Conservation (phyloP, 1,140 invertebrate species). For the Penaeus indicus region DNA sequence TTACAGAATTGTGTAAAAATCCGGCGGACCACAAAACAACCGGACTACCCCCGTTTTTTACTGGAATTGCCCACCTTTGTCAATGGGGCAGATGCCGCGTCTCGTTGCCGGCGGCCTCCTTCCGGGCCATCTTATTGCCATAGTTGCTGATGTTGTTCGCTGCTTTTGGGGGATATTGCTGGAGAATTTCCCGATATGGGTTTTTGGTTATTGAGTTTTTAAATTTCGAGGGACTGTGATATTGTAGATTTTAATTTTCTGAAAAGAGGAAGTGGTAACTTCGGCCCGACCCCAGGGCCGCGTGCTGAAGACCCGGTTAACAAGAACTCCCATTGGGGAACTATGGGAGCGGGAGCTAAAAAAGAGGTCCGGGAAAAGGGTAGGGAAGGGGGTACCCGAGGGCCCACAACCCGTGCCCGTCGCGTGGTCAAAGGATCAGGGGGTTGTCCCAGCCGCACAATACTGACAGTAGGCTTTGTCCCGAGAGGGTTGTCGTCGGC, state of each 20-base stretch:
- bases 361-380: conserved; percentile 53
- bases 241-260: background rate
- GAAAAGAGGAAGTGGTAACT: background rate
- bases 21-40: conserved; percentile 5
- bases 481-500: conserved; percentile 32
- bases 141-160: background rate
- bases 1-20: too few species aligned
- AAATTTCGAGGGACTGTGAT: background rate
- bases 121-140: background rate
- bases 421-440: conserved; percentile 47
- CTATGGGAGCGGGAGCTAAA: conserved; percentile 48
- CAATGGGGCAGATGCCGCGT: conserved; percentile 53
- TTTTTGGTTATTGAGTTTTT: too few species aligned
- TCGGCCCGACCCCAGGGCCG: background rate
- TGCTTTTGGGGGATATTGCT: background rate
- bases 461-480: conserved; percentile 44
- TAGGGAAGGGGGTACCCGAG: background rate
- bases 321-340: conserved; percentile 30
- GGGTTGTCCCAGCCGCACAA: conserved; percentile 34
- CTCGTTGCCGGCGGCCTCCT: conserved; percentile 18
- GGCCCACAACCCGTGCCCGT: conserved; percentile 49
- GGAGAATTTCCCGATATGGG: too few species aligned
- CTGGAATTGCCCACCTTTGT: conserved; percentile 58
- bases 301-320: conserved; percentile 55
- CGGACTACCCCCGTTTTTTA: conserved; percentile 43